phyloP scores from a whole-genome alignment of 2,888 invertebrate species.

The Cerceris ruficornis region DNA sequence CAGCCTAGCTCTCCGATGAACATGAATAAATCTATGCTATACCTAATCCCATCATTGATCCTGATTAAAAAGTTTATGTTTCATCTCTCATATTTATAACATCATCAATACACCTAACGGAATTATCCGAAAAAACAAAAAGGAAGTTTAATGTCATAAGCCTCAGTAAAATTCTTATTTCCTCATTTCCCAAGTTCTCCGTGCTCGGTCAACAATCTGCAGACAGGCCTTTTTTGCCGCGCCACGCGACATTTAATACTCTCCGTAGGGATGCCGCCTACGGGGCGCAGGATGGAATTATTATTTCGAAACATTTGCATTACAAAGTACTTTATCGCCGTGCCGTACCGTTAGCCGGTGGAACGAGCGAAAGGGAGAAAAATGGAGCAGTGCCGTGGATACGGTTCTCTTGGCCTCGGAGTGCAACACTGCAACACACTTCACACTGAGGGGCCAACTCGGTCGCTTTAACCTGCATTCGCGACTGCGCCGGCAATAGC shows the following conservation, averaged over 20 bases:
- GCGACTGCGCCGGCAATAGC: constrained; percentile 55
- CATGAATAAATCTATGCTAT: too few relatives aligned
- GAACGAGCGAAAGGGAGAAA: constrained; percentile 51
- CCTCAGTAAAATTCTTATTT: constrained; percentile 44
- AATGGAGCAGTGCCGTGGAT: constrained; percentile 57
- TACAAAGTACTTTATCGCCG: constrained; percentile 59
- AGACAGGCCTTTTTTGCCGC: constrained; percentile 17
- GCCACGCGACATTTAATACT: constrained; percentile 42
- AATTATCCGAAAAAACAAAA: background rate
- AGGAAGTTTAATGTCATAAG: background rate
- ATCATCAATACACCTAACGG: background rate
- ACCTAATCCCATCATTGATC: too few relatives aligned
- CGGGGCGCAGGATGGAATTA: constrained; percentile 47
- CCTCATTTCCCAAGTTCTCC: constrained; percentile 32
- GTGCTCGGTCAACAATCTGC: constrained; percentile 50
- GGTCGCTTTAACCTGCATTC: constrained; percentile 63
- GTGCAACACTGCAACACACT: constrained; percentile 50
- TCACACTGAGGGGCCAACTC: constrained; percentile 59
- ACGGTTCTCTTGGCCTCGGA: constrained; percentile 49
- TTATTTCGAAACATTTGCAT: constrained; percentile 69
- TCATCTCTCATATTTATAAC: background rate
- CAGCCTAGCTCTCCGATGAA: too few relatives aligned
- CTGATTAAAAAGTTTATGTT: too few relatives aligned
- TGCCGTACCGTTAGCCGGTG: constrained; percentile 27
- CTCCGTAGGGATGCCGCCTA: background rate